phyloP scores from a whole-genome alignment of 1,140 invertebrate species.

The Drosophila ercepeae region DNA sequence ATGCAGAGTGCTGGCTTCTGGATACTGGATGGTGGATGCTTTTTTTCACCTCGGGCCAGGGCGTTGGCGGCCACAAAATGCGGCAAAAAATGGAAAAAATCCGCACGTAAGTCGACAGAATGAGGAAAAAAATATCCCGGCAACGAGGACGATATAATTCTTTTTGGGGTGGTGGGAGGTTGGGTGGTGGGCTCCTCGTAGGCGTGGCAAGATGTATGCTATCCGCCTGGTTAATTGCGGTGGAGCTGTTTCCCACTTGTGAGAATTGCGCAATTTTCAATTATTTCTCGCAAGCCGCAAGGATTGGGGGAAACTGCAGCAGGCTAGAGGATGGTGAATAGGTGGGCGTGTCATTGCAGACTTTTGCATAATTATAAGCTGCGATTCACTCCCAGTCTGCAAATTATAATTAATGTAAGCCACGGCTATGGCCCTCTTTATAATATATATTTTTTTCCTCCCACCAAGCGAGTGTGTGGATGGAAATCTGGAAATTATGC shows the following conservation, averaged over 20 bases:
- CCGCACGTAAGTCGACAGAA: conserved; percentile 11
- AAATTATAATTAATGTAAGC: conserved; percentile 70
- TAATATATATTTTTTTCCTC: not conserved
- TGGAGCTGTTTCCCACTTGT: conserved; percentile 75
- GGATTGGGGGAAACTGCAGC: conserved; percentile 7
- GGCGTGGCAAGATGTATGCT: conserved; percentile 53
- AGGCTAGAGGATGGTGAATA: not conserved
- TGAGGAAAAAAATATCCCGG: conserved; percentile 4
- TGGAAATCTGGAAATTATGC: conserved; percentile 61
- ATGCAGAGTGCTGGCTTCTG: not conserved
- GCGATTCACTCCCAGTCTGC: conserved; percentile 62
- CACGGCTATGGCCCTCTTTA: conserved; percentile 3
- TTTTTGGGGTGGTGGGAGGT: conserved; percentile 34
- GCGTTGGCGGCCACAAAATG: conserved; percentile 58
- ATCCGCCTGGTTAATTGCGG: conserved; percentile 75
- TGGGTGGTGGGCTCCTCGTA: conserved; percentile 1
- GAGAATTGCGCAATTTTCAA: conserved; percentile 81
- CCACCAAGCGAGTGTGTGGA: conserved; percentile 32
- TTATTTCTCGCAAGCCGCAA: conserved; percentile 62
- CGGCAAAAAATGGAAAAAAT: conserved; percentile 41
- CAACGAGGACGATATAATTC: conserved; percentile 30
- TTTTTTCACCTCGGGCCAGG: conserved; percentile 56
- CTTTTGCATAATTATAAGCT: conserved; percentile 77
- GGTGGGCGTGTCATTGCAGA: conserved; percentile 43
- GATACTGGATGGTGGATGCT: not conserved